These are phyloP conservation scores for Cepphus grylle DNA, from an alignment of 2,113 vertebrate genomes.

Conservation along the genomic window DNA sequence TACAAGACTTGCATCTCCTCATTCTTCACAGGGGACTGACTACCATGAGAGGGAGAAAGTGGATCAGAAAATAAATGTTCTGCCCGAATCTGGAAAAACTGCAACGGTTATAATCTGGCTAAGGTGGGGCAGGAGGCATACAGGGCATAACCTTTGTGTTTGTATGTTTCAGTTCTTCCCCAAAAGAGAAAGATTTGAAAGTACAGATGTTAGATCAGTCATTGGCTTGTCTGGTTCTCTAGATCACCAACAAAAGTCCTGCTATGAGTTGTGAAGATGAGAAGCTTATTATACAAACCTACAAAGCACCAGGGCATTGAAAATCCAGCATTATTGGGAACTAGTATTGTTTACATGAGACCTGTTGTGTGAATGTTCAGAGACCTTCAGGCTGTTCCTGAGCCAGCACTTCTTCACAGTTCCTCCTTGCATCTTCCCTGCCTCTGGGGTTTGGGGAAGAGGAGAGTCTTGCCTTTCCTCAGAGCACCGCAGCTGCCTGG, in stretches of 20 bases:
- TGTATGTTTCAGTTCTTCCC: neutral
- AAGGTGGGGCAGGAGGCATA: rapidly evolving
- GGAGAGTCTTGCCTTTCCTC: neutral
- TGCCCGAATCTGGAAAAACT: neutral
- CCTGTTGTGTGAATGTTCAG: neutral
- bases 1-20: neutral
- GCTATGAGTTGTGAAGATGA: neutral
- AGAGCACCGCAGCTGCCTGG: rapidly evolving
- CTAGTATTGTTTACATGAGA: neutral
- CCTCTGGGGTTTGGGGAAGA: neutral
- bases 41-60: neutral
- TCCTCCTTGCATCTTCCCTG: neutral
- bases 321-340: neutral
- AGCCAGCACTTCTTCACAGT: neutral
- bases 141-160: neutral
- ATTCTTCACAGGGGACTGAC: neutral
- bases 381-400: neutral
- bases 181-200: neutral
- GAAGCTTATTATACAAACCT: neutral
- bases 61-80: neutral
- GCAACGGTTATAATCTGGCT: neutral
- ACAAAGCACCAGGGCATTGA: neutral
- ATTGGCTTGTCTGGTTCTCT: neutral
- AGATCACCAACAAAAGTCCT: neutral
- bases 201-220: neutral